phyloP scores from a whole-genome alignment of 2,888 invertebrate genomes.

The Chrysolina oricalcia region DNA sequence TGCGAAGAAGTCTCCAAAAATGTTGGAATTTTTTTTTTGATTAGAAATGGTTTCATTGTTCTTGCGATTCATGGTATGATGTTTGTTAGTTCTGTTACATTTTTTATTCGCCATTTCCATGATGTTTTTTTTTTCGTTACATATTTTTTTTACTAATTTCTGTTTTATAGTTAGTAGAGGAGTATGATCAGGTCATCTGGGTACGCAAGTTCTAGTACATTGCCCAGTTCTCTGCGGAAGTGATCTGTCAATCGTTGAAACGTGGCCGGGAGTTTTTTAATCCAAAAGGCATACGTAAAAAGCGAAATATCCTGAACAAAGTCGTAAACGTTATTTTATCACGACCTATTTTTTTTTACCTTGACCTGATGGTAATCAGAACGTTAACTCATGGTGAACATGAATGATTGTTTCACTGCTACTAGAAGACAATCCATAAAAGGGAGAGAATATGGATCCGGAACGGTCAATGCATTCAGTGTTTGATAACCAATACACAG shows the following conservation, averaged over 20 bases:
- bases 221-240: slow-evolving; percentile 33
- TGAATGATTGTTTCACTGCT: slow-evolving; percentile 27
- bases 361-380: slow-evolving; percentile 47
- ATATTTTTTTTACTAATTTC: no score
- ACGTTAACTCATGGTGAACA: slow-evolving; percentile 48
- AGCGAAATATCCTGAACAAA: slow-evolving; percentile 48
- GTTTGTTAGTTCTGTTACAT: no score
- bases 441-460: slow-evolving; percentile 41
- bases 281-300: slow-evolving; percentile 41
- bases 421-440: slow-evolving; percentile 41
- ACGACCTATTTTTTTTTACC: slow-evolving; percentile 31
- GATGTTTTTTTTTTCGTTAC: no score
- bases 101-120: no score
- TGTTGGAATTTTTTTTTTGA: no score
- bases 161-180: no score
- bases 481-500: slow-evolving; percentile 37
- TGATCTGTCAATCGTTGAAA: slow-evolving; percentile 48
- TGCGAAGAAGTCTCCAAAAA: no score
- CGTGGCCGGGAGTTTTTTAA: slow-evolving; percentile 39
- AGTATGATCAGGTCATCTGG: no score
- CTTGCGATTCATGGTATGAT: no score
- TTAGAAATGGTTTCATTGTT: no score
- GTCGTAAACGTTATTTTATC: slow-evolving; percentile 47
- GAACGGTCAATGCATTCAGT: slow-evolving; percentile 33
- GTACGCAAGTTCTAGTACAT: slow-evolving; percentile 31